phyloP scores from a whole-genome alignment of 2,888 invertebrate genomes.

The Polyommatus icarus region DNA sequence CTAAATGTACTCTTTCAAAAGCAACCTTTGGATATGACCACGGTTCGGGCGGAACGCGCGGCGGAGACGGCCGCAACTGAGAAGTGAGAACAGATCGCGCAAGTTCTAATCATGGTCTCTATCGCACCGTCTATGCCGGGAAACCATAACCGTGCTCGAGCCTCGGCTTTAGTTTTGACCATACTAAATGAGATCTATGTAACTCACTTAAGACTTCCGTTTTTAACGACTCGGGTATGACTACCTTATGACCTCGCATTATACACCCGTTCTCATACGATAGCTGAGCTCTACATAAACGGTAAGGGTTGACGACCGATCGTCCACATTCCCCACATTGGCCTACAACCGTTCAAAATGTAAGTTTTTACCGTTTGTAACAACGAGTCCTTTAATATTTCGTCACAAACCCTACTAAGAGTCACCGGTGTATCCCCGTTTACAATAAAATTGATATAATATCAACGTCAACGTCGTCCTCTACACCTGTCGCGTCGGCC shows the following conservation, averaged over 20 bases:
- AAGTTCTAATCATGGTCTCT: constrained; percentile 33
- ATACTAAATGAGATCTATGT: constrained; percentile 43
- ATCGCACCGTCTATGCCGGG: constrained; percentile 37
- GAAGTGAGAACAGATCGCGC: constrained; percentile 35
- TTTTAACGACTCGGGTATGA: constrained; percentile 40
- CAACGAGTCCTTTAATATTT: no score
- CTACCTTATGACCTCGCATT: constrained; percentile 44
- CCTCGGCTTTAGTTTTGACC: constrained; percentile 45
- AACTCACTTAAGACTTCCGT: constrained; percentile 16
- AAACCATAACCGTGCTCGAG: constrained; percentile 41
- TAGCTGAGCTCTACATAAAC: constrained; percentile 38
- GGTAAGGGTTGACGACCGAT: no score
- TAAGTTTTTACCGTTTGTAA: no score
- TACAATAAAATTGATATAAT: no score
- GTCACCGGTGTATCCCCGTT: no score
- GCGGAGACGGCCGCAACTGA: constrained; percentile 37
- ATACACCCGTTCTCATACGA: constrained; percentile 42
- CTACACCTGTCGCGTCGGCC: no score
- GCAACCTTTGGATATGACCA: constrained; percentile 38
- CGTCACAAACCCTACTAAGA: no score
- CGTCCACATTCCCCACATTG: no score
- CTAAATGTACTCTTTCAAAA: no score
- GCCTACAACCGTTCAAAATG: no score
- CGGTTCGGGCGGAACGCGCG: constrained; percentile 37
- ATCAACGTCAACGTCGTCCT: no score